Conservation (phyloP, 2,113 vertebrate genomes). For the Pao palembangensis region DNA sequence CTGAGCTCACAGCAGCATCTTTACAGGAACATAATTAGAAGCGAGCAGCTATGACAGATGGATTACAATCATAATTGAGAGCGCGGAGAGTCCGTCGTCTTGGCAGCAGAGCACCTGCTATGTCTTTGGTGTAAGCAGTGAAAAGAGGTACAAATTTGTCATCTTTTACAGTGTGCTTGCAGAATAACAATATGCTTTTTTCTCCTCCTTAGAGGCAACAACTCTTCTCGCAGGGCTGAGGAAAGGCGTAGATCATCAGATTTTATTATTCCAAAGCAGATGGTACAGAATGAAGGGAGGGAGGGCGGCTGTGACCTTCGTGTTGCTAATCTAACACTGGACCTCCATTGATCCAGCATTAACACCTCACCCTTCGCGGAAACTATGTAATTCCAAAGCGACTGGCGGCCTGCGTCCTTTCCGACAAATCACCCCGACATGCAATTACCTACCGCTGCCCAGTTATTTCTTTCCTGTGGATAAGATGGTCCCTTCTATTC, state of each 20-base stretch:
- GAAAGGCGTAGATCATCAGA: conserved; percentile 31
- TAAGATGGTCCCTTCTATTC: conserved; percentile 50
- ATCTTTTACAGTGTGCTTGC: conserved; percentile 29
- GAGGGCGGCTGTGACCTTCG: conserved; percentile 53
- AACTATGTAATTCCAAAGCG: conserved; percentile 57
- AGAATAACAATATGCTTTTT: conserved; percentile 32
- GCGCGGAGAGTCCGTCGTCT: conserved; percentile 50
- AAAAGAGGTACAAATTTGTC: conserved; percentile 49
- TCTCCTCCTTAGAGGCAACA: conserved; percentile 2
- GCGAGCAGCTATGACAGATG: conserved; percentile 69
- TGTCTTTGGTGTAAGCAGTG: conserved; percentile 56
- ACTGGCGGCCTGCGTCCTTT: conserved; percentile 44
- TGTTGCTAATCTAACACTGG: conserved; percentile 64
- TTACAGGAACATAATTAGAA: conserved; percentile 65
- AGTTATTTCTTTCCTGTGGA: conserved; percentile 59
- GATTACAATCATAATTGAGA: conserved; percentile 66
- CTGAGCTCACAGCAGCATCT: conserved; percentile 42
- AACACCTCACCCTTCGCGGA: conserved; percentile 54
- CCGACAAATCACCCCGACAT: conserved; percentile 70
- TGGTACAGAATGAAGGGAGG: conserved; percentile 50
- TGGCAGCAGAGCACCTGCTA: conserved; percentile 56
- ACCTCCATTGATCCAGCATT: conserved; percentile 65
- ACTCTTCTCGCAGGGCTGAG: conserved; percentile 29
- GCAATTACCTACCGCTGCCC: conserved; percentile 64
- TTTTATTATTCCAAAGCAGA: conserved; percentile 66